Evolutionary conservation across 1,140 invertebrate species (phyloP), one percentile per base, ranked within the genome.

Genomic region (Drosophila tristis): DNA sequence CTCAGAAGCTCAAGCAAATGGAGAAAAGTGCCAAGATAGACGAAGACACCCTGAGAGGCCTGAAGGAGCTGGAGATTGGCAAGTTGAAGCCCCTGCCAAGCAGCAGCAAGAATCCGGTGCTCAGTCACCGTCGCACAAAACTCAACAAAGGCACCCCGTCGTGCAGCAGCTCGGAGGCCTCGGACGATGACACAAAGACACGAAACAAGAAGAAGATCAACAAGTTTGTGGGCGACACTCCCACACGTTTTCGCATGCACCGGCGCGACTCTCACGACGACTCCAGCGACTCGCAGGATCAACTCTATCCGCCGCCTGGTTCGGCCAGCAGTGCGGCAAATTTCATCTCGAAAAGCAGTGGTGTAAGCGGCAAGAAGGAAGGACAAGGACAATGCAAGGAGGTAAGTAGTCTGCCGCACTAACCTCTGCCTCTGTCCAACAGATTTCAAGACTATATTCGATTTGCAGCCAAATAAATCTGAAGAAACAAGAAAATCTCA

Each of bases 101-200:
- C 16, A 93, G 94, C 47, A 89, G 75, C 70, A 91, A 91, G 68
- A 93, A 75, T 87, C 84, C 55, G 62, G 92, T 75, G 73, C 92
- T 80, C 56, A 82, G 67, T 81, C 94, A 96, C 79, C 93, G 95
- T 26, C 93, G 95, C 15, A 94, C 94, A 59, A 96, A 96, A 89
- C 95, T 96, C 65, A 95, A 96, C 62, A 96, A 96, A 85, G 93
- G 97, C 15, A 97, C 96, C 5, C 96, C 97, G 2, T 97, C 96
- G 5, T 97, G 97, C 86, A 97, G 96, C 75, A 97, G 96, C 53
- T 98, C 97, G 0, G 97, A 98, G 90, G 96, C 97, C 5, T 97
- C 96, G 50, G 97, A 98, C 91, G 97, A 98, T 91, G 97, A 98
- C 80, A 96, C 96, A 43, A 97, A 98, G 90, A 94, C 94, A 48